Base-by-base conservation (phyloP, 2,888 invertebrate genomes). In the Cephus sareptanus region DNA sequence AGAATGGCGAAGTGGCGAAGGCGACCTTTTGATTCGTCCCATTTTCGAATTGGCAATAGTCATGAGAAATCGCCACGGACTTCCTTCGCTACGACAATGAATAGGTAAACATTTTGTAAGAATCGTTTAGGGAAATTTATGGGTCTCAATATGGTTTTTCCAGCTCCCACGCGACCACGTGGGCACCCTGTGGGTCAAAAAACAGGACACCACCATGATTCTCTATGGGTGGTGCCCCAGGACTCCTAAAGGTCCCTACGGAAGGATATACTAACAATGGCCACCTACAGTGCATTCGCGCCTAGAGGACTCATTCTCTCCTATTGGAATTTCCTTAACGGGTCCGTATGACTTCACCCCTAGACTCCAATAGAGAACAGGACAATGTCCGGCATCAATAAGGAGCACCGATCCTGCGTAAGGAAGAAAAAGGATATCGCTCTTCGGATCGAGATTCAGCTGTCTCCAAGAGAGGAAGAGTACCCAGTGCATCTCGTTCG, bases 281-380 rank as follows among this genome's bases (percentile, higher is more conserved):
- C 79, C 79, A 79, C 80, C 82, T 78, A 77, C 84, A 84, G 84
- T 82, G 85, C 84, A 83, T 86, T 89, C 84, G 83, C 88, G 86
- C 89, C 88, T 88, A 80, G 75, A 76, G 35, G 74, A 75, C 76
- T 40, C 78, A 79, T 74, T 79, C 56, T 56, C 2, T 23, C 23
- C 56, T 56, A 56, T 23, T 23, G 56, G 56, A 56, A 56, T 56
- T 56, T 56, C 56, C 23, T 23, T 56, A 56, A 56, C 56, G 23
- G 23, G 23, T 56, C 56, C 2, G 23, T 15, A 56, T 56, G 56
- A 56, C 56, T 56, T 23, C 56, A 56, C 56, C 56, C 56, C 23
- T 15, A 56, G 23, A 56, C 23, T 9, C 23, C 23, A 56, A 56
- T 23, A 56, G 56, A 56, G 9, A 23, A 9, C 23, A 23, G 56